Conservation (phyloP, 2,797 vertebrate genomes). For the Intellagama lesueurii region DNA sequence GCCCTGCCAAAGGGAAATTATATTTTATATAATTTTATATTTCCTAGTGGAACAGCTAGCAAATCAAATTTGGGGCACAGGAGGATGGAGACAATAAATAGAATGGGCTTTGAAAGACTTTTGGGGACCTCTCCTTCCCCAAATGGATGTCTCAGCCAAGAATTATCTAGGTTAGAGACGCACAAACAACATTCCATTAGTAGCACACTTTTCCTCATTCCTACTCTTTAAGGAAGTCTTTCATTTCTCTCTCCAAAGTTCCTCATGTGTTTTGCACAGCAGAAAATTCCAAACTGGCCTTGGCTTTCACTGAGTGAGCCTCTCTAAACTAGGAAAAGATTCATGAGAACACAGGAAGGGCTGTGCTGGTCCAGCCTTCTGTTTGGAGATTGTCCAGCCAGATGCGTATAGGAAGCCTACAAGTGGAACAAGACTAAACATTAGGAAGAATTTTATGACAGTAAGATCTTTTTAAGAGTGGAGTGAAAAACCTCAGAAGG, state of each 20-base stretch:
- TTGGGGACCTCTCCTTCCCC: background rate
- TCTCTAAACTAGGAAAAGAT: background rate
- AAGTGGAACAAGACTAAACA: too few relatives aligned
- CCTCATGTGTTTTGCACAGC: background rate
- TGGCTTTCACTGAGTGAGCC: background rate
- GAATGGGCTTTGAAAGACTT: background rate
- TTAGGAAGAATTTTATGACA: too few relatives aligned
- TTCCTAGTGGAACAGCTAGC: background rate
- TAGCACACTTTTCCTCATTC: too few relatives aligned
- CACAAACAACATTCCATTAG: background rate
- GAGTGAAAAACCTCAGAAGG: too few relatives aligned
- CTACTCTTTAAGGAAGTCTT: background rate
- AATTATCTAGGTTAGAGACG: background rate
- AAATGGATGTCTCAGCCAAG: background rate
- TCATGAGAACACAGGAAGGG: background rate
- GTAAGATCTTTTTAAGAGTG: too few relatives aligned
- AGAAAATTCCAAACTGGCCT: background rate
- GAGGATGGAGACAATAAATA: background rate
- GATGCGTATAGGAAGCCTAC: too few relatives aligned
- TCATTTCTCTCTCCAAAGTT: background rate
- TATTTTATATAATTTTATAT: background rate
- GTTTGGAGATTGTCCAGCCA: background rate
- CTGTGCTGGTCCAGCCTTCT: background rate
- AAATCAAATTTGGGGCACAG: constrained; percentile 10
- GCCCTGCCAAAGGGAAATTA: background rate